Percentiles rank a stretch among this genome's conserved stretches.
Conservation (phyloP, 2,888 invertebrate species). For the Thereva unica region DNA sequence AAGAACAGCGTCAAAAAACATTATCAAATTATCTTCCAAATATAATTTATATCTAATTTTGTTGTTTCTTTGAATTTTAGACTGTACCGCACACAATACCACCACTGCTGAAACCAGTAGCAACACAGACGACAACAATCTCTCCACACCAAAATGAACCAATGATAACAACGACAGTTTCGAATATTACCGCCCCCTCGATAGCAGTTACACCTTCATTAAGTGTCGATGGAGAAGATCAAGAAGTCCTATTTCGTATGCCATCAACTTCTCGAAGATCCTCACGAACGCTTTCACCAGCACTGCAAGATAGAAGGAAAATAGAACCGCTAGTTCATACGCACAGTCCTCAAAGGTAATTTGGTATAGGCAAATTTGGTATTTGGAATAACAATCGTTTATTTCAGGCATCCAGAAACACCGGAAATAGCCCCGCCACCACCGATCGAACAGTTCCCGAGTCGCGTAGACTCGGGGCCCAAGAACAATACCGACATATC, state of each 20-base stretch:
- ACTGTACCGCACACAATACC: slow-evolving; percentile 35
- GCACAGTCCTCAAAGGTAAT: slow-evolving; percentile 39
- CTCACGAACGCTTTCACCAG: slow-evolving; percentile 57
- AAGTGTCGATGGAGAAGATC: slow-evolving; percentile 54
- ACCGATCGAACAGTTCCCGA: slow-evolving; percentile 54
- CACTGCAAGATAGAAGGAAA: slow-evolving; percentile 51
- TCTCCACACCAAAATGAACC: slow-evolving; percentile 19
- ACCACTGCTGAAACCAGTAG: neutral
- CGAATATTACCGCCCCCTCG: slow-evolving; percentile 55
- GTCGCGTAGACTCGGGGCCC: slow-evolving; percentile 70
- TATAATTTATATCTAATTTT: too few species aligned
- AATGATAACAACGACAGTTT: slow-evolving; percentile 39
- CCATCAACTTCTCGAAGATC: slow-evolving; percentile 49
- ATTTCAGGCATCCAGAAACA: slow-evolving; percentile 41
- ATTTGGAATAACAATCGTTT: neutral
- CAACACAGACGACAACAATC: neutral
- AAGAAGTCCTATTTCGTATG: slow-evolving; percentile 52
- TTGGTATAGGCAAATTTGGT: neutral
- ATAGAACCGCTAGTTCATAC: slow-evolving; percentile 41
- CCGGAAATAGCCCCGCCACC: slow-evolving; percentile 16
- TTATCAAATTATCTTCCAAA: too few species aligned
- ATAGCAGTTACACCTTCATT: slow-evolving; percentile 65
- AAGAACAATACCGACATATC: slow-evolving; percentile 78
- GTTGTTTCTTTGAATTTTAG: too few species aligned
- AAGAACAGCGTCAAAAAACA: too few species aligned